These are phyloP conservation scores for Hemiprocne comata DNA, from an alignment of 2,113 vertebrate genomes.

Conservation along the genomic window DNA sequence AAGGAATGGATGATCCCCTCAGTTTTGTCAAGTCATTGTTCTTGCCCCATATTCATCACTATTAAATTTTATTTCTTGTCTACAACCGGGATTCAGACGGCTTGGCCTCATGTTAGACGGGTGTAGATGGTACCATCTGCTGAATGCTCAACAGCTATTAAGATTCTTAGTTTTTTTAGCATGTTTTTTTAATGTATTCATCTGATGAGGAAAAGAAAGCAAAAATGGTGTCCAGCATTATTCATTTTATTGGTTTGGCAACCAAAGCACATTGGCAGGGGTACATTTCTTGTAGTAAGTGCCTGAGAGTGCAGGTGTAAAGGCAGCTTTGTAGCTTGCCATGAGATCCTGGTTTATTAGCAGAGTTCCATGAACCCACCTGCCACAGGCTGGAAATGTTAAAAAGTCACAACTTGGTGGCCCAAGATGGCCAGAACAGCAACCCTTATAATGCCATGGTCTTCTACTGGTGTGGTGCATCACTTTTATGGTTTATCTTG, in stretches of 20 bases:
- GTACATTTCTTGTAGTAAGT: slow-evolving; percentile 49
- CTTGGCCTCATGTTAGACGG: slow-evolving; percentile 1
- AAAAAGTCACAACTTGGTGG: not conserved
- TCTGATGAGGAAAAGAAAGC: slow-evolving; percentile 57
- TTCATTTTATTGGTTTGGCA: slow-evolving; percentile 60
- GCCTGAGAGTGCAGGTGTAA: slow-evolving; percentile 26
- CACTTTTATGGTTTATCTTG: not conserved
- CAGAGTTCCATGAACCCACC: slow-evolving; percentile 29
- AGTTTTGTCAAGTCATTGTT: slow-evolving; percentile 9
- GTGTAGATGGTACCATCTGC: slow-evolving; percentile 50
- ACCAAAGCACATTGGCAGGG: slow-evolving; percentile 53
- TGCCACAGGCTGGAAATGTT: slow-evolving; percentile 35
- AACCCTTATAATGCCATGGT: fast-evolving
- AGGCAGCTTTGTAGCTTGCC: slow-evolving; percentile 55
- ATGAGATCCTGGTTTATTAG: slow-evolving; percentile 53
- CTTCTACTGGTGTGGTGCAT: fast-evolving
- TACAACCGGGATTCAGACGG: slow-evolving; percentile 17
- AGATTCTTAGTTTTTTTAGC: slow-evolving; percentile 29
- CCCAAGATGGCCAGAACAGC: not conserved
- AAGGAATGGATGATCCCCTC: not conserved
- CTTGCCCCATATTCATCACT: slow-evolving; percentile 25
- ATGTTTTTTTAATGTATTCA: slow-evolving; percentile 42
- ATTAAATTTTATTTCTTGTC: slow-evolving; percentile 38
- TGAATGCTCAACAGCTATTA: slow-evolving; percentile 34
- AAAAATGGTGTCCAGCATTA: slow-evolving; percentile 51